A percentile compares a stretch with the other conserved stretches of the same genome.
Conservation (phyloP, 2,797 vertebrate genomes). For the Pangasius macronema region DNA sequence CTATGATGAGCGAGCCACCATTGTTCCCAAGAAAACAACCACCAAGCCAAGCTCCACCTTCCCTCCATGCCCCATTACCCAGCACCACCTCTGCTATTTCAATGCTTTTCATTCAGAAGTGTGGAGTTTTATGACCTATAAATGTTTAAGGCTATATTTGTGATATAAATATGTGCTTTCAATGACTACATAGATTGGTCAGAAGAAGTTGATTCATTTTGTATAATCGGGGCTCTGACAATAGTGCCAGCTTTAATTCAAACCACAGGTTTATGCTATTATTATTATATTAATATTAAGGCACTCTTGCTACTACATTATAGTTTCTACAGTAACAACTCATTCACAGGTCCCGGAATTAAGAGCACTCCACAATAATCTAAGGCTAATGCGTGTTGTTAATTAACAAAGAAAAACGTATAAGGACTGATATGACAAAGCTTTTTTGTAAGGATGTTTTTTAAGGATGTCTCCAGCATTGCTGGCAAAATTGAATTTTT, state of each 20-base stretch:
- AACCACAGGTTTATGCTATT: neutral
- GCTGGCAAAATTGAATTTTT: neutral
- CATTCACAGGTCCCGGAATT: neutral
- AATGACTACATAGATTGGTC: neutral
- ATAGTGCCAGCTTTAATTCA: neutral
- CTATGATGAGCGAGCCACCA: constrained; percentile 57
- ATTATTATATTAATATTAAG: too few relatives aligned
- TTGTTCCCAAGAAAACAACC: constrained; percentile 53
- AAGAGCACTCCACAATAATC: neutral
- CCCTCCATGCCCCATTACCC: constrained; percentile 61
- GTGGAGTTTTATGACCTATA: neutral
- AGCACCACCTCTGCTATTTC: constrained; percentile 35
- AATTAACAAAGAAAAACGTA: neutral
- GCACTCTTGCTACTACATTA: neutral
- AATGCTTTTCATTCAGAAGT: constrained; percentile 21
- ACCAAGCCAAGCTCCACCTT: constrained; percentile 53
- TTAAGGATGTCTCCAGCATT: neutral
- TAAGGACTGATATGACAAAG: neutral
- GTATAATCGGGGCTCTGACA: neutral
- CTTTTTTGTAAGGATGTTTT: neutral
- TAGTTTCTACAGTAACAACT: neutral
- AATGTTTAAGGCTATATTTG: neutral
- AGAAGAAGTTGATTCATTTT: neutral
- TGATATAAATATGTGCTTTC: neutral
- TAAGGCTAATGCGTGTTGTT: neutral